Conservation (phyloP, 2,113 vertebrate genomes). For the Aythya baeri region DNA sequence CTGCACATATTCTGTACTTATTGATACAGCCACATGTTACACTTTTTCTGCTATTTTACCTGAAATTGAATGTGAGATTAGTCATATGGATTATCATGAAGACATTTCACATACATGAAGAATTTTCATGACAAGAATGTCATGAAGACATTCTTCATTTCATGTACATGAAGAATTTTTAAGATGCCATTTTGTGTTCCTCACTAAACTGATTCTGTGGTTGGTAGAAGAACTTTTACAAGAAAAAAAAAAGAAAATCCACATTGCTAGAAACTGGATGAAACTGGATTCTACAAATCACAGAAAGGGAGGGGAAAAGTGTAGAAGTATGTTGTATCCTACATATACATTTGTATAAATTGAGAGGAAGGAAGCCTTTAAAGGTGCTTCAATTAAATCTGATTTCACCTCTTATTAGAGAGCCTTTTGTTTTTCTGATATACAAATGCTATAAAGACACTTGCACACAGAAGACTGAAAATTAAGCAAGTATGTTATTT, state of each 20-base stretch:
- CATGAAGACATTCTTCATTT: too few species aligned
- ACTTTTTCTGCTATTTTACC: not conserved
- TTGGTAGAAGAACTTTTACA: not conserved
- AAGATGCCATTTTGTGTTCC: not conserved
- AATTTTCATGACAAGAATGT: not conserved
- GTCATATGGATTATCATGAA: not conserved
- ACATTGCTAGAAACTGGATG: not conserved
- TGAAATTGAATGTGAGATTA: not conserved
- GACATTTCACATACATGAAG: not conserved
- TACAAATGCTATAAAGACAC: not conserved
- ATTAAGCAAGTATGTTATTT: not conserved
- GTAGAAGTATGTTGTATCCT: not conserved
- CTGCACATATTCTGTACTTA: not conserved
- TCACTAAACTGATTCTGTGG: not conserved
- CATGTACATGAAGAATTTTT: not conserved
- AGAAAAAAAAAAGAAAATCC: not conserved
- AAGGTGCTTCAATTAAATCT: not conserved
- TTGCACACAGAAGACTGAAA: not conserved
- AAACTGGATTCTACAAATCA: not conserved
- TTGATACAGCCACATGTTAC: not conserved
- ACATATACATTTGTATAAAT: not conserved
- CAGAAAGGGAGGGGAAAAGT: not conserved
- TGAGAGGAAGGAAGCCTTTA: not conserved
- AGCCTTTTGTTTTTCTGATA: not conserved
- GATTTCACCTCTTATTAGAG: not conserved